Conservation (phyloP, 2,797 vertebrate species). For the Lacerta agilis region DNA sequence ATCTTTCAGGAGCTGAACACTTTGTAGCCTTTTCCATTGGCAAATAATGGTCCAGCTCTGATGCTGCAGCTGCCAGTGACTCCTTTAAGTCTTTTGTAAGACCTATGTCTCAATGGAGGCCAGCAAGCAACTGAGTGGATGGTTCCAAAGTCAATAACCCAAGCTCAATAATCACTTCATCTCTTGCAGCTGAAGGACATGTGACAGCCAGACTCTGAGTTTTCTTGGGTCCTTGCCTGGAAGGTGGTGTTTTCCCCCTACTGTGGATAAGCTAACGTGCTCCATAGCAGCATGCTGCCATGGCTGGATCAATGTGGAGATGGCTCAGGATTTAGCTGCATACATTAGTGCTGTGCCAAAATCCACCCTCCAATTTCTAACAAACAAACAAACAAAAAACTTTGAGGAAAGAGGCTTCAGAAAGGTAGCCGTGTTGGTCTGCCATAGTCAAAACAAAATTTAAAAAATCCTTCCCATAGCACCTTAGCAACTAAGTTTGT, state of each 20-base stretch:
- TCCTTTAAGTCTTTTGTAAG: neutral
- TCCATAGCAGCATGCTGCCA: neutral
- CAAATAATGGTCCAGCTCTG: neutral
- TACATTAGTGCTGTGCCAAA: no score
- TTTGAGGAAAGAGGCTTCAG: no score
- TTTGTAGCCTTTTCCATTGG: neutral
- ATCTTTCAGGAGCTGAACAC: conserved; percentile 1
- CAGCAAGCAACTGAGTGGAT: neutral
- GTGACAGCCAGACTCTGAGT: neutral
- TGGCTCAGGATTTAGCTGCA: neutral
- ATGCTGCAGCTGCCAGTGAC: neutral
- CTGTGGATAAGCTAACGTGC: neutral
- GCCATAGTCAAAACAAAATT: no score
- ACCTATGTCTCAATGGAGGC: neutral
- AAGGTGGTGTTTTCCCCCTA: neutral
- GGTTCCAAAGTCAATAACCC: neutral
- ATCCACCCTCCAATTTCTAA: no score
- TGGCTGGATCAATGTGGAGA: neutral
- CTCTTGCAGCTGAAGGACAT: neutral
- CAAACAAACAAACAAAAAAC: no score
- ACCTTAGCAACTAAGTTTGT: no score
- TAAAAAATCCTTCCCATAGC: no score
- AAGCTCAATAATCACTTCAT: neutral
- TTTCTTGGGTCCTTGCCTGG: neutral
- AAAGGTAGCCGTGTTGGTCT: no score